phyloP scores from a whole-genome alignment of 2,797 vertebrate genomes.

The Typhlichthys subterraneus region DNA sequence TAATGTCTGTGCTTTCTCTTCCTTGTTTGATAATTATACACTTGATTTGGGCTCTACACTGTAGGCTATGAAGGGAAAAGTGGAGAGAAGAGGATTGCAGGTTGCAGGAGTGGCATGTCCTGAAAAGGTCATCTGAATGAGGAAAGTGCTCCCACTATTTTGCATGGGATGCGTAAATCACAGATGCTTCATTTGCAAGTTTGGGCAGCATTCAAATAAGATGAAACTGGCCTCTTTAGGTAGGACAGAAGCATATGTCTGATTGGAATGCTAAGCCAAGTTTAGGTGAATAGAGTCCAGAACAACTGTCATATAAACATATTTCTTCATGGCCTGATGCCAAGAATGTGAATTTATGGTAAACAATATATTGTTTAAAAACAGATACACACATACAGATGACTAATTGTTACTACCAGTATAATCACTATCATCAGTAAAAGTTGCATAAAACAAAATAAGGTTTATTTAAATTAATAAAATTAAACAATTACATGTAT shows the following conservation, averaged over 20 bases:
- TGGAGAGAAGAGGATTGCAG: neutral
- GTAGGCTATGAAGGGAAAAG: no score
- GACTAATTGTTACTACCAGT: no score
- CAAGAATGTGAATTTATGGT: neutral
- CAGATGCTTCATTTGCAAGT: constrained; percentile 62
- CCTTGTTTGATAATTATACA: constrained; percentile 16
- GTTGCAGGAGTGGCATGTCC: neutral
- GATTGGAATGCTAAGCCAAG: neutral
- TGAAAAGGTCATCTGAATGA: constrained; percentile 15
- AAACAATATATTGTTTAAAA: no score
- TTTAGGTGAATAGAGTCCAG: neutral
- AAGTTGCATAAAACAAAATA: no score
- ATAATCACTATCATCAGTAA: no score
- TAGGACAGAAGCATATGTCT: constrained; percentile 4
- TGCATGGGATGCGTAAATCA: constrained; percentile 65
- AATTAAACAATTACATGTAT: no score
- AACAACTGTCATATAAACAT: neutral
- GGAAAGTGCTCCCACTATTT: constrained; percentile 55
- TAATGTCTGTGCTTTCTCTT: constrained; percentile 6
- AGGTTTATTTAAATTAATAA: no score
- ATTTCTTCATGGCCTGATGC: constrained; percentile 1
- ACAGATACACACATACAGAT: no score
- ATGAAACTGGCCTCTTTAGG: constrained; percentile 23
- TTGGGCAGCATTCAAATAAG: constrained; percentile 74
- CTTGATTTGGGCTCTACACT: constrained; percentile 3